Evolutionary conservation across 2,113 vertebrate species (phyloP), one percentile per base, ranked within the genome.

Genomic region (Clarias macrocephalus): DNA sequence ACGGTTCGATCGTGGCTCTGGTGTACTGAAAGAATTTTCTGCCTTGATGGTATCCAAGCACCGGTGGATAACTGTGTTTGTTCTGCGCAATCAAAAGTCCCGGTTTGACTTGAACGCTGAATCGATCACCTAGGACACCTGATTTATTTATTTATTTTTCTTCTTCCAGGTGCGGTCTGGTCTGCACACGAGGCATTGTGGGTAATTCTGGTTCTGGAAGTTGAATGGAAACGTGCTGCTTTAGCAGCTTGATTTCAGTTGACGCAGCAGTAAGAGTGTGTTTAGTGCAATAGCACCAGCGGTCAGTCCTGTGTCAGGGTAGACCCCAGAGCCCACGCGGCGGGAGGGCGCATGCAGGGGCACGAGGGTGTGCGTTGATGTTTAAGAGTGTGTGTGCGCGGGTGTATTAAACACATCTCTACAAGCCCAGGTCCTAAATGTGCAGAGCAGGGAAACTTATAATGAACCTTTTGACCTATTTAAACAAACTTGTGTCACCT

Each of bases 271-370:
- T 33, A 5, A 28, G 12, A 18, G n/a, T 83, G 68, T 86, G 80
- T 89, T 90, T 87, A 85, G 80, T 86, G 81, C 84, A 86, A 42
- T 70, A 85, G 80, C 84, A 77, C 23, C 4, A 16, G 77, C 28
- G 85, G 18, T 63, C n/a, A 11, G 30, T 73, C 59, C 73, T 85
- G 80, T 12, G 37, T 65, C 59, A 54, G 42, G 23, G 8, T 62
- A n/a, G 19, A 84, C 25, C 60, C 33, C 70, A 52, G 83, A 68
- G 33, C 81, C 8, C 8, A 63, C 30, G 37, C 16, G 15, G 77
- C 2, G 28, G 23, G 54, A 59, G 0, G n/a, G 30, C 0, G 10
- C 11, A 19, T 25, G 21, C 42, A 52, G 23, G 21, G 5, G 73
- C 68, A 37, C 18, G 0, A 9, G 37, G 10, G 10, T 73, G 68